Evolutionary conservation across 2,113 vertebrate genomes (phyloP).

Genomic region (Bothrops jararaca): DNA sequence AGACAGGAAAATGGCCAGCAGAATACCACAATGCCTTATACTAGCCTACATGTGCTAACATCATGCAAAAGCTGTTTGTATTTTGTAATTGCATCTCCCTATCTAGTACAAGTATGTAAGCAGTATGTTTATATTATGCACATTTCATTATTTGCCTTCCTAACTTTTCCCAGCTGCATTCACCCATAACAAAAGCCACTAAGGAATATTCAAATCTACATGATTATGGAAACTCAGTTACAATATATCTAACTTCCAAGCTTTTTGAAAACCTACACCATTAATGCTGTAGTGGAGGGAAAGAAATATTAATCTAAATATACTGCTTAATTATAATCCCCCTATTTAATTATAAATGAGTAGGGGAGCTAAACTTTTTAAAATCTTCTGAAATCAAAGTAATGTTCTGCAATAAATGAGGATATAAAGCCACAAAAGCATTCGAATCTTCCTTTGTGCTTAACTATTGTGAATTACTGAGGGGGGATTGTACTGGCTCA

Average conservation of each 20-base stretch:
- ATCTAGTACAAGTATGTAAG: background rate
- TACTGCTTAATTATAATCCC: constrained; percentile 18
- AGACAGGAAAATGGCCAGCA: background rate
- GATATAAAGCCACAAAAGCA: background rate
- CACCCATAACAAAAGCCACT: background rate
- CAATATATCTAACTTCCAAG: constrained; percentile 22
- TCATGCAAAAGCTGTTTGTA: background rate
- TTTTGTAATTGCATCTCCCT: background rate
- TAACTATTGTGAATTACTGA: constrained; percentile 22
- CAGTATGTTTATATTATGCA: background rate
- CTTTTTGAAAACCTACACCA: constrained; percentile 29
- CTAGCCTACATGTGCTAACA: background rate
- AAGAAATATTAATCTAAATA: constrained; percentile 34
- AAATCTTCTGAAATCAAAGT: constrained; percentile 7
- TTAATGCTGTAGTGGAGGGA: constrained; percentile 21
- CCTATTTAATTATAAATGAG: constrained; percentile 10
- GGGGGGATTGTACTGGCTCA: background rate
- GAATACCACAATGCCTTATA: background rate
- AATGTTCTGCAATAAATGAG: constrained; percentile 18
- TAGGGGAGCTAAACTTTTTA: background rate
- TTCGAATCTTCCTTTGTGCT: background rate
- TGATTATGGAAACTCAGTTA: constrained; percentile 35
- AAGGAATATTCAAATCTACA: background rate
- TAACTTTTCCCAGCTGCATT: background rate
- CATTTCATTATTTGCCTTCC: background rate